Percentiles rank a stretch among this genome's conserved stretches.
phyloP scores from a whole-genome alignment of 2,888 invertebrate genomes.

The Arrhopalites spinosus region DNA sequence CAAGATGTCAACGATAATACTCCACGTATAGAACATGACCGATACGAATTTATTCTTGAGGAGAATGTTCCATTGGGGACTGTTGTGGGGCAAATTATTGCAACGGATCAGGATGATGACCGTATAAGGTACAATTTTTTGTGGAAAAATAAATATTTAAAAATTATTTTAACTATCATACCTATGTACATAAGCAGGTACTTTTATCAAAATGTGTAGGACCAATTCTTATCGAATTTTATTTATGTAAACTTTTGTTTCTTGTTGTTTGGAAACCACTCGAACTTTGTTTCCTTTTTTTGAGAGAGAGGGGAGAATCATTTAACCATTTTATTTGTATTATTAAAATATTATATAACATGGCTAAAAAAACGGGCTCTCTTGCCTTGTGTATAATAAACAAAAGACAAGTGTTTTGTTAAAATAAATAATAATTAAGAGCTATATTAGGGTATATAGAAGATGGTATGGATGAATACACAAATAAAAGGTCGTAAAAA shows the following conservation, averaged over 20 bases:
- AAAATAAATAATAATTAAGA: slow-evolving; percentile 1
- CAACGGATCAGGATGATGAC: slow-evolving; percentile 75
- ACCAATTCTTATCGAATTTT: too few species aligned
- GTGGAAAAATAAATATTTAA: too few species aligned
- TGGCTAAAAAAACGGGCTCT: background rate
- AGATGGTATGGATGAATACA: slow-evolving; percentile 1
- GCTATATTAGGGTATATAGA: background rate
- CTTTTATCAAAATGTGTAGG: too few species aligned
- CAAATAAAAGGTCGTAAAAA: background rate
- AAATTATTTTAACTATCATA: too few species aligned
- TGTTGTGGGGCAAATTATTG: slow-evolving; percentile 75
- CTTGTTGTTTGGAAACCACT: too few species aligned
- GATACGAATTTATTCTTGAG: slow-evolving; percentile 75
- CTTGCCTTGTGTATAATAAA: too few species aligned
- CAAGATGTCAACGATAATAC: slow-evolving; percentile 96
- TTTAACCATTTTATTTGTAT: too few species aligned
- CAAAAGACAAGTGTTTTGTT: background rate
- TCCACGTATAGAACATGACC: slow-evolving; percentile 77
- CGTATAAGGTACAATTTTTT: slow-evolving; percentile 69
- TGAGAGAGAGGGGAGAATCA: too few species aligned
- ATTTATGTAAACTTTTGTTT: too few species aligned
- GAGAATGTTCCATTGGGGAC: slow-evolving; percentile 84
- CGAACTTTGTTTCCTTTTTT: too few species aligned
- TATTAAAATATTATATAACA: too few species aligned
- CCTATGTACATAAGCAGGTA: too few species aligned